Evolutionary conservation across 2,113 vertebrate species (phyloP).

Genomic region (Numida meleagris): DNA sequence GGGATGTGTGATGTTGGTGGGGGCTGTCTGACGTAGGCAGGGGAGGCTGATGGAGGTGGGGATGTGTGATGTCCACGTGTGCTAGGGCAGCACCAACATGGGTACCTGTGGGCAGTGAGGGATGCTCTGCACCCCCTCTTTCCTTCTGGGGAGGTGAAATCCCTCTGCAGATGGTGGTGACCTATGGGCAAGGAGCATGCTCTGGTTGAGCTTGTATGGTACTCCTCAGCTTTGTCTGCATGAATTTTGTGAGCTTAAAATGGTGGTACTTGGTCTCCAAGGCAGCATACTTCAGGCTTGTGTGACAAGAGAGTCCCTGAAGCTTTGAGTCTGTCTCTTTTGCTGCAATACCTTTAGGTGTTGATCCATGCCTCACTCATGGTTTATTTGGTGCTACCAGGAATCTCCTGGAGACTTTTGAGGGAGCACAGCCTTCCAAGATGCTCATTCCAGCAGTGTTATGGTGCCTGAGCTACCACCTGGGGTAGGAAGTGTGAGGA

Average conservation of each 20-base stretch:
- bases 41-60: background rate
- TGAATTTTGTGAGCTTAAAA: background rate
- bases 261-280: background rate
- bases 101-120: rapidly evolving
- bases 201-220: background rate
- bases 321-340: background rate
- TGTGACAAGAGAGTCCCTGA: background rate
- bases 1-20: background rate
- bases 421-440: background rate
- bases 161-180: background rate
- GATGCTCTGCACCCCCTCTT: background rate
- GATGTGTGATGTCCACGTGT: background rate
- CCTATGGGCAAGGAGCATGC: background rate
- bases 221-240: rapidly evolving
- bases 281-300: rapidly evolving
- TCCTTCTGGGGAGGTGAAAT: background rate
- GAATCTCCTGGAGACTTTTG: background rate
- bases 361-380: rapidly evolving
- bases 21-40: background rate
- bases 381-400: background rate
- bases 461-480: background rate
- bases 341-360: background rate
- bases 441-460: background rate
- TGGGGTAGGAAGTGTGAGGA: background rate
- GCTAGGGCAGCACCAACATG: background rate